Evolutionary conservation across 1,140 invertebrate species (phyloP), one percentile per base, ranked within the genome.

Genomic region (Lordiphosa clarofinis): DNA sequence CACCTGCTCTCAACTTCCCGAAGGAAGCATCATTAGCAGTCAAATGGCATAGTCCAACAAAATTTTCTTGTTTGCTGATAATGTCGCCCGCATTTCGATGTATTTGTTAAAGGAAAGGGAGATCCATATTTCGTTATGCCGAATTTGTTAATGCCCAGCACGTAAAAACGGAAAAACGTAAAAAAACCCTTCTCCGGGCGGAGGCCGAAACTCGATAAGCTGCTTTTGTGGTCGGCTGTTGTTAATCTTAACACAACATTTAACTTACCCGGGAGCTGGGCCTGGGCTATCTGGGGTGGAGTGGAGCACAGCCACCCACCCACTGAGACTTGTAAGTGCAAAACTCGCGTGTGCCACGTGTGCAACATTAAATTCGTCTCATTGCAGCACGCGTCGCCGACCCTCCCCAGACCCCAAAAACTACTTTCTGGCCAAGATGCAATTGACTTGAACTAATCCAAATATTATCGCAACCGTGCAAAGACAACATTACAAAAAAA

Each of bases 401-500:
- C 11, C 48, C 28, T n/a, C 52, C 24, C 47, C 44, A 11, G 37
- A 40, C 12, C 43, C 31, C 40, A 33, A 33, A 2, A n/a, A 35
- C 9, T 31, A 46, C 43, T 28, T 46, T 48, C 50, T 61, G 39
- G 59, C 63, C 46, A 52, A 81, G 69, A 82, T 82, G 78, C 78
- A 84, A 84, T 84, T 84, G 78, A 84, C 79, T 84, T 84, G 78
- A 84, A 84, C 78, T 84, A 84, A 84, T 84, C 78, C 78, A 84
- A 84, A 84, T 78, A 84, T 84, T 84, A 84, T 84, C 78, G 73
- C 79, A 61, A 37, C 50, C 75, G 36, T 78, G 69, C 74, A 70
- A 73, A 55, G 56, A 55, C 63, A 67, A 67, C 63, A 70, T 55
- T 56, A 55, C 74, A 62, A 52, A 12, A 28, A 38, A 50, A 13